phyloP scores from a whole-genome alignment of 2,888 invertebrate genomes.

The Ferrisia virgata region DNA sequence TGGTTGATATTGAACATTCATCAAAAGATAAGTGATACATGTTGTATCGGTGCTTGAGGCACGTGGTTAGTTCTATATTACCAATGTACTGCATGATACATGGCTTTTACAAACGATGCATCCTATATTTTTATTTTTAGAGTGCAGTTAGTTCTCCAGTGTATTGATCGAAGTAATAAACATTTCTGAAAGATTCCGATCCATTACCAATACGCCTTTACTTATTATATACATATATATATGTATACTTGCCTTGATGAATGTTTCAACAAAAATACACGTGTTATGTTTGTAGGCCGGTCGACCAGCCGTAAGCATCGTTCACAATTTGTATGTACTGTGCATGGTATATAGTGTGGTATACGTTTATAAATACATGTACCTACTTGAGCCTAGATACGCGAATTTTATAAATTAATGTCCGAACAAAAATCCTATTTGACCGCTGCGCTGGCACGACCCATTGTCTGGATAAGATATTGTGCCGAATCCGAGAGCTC shows the following conservation, averaged over 20 bases:
- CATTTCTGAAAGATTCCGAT: background rate
- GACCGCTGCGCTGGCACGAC: background rate
- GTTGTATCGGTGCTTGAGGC: background rate
- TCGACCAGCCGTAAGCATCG: background rate
- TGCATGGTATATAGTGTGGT: no score
- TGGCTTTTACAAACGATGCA: background rate
- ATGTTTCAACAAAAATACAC: background rate
- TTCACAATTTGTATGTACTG: no score
- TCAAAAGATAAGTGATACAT: background rate
- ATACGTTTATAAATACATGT: no score
- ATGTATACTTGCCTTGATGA: no score
- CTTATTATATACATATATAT: no score
- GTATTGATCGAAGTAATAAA: background rate
- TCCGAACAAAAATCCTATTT: background rate
- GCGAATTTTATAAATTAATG: background rate
- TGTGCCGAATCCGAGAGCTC: background rate
- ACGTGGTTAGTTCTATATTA: background rate
- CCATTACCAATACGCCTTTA: background rate
- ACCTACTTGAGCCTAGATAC: background rate
- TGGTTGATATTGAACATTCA: background rate
- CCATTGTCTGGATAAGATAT: background rate
- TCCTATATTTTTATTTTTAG: background rate
- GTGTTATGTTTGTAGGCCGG: background rate
- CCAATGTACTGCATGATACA: background rate
- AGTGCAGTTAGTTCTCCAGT: background rate